Evolutionary conservation across 1,140 invertebrate species (phyloP).

Genomic region (Caenorhabditis briggsae): DNA sequence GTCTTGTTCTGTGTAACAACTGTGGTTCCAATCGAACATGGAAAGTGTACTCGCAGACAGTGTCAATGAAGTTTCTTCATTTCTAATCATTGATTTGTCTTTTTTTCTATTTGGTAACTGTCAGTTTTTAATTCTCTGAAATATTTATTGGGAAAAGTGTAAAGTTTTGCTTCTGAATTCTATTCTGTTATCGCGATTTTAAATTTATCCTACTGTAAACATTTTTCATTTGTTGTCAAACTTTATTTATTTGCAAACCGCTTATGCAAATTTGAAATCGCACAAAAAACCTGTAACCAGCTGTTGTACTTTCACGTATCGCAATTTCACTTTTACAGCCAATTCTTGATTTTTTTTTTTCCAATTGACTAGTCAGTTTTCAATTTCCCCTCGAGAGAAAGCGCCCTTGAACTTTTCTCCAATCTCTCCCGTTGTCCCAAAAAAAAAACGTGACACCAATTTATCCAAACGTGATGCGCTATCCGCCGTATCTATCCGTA

Average conservation of each 20-base stretch:
- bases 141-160: not conserved
- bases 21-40: constrained; percentile 49
- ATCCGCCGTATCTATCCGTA: constrained; percentile 20
- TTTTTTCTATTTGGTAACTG: not conserved
- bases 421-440: not conserved
- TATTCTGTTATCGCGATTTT: not conserved
- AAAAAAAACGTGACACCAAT: constrained; percentile 37
- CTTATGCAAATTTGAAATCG: constrained; percentile 17
- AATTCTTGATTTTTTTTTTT: not conserved
- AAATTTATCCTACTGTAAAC: not conserved
- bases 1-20: constrained; percentile 64
- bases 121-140: not conserved
- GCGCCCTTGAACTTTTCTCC: constrained; percentile 6
- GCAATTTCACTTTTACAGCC: not conserved
- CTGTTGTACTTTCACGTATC: not conserved
- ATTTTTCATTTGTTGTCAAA: not conserved
- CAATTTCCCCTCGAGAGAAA: not conserved
- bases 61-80: constrained; percentile 50
- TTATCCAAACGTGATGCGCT: not conserved
- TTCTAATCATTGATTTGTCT: not conserved
- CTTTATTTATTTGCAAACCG: constrained; percentile 18
- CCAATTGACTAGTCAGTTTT: not conserved
- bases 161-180: not conserved
- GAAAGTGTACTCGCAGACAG: constrained; percentile 60
- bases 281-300: not conserved